Percentiles rank a stretch among this genome's conserved stretches.
These are phyloP conservation scores for Periparus ater DNA, from an alignment of 2,797 vertebrate genomes.

Conservation along the genomic window DNA sequence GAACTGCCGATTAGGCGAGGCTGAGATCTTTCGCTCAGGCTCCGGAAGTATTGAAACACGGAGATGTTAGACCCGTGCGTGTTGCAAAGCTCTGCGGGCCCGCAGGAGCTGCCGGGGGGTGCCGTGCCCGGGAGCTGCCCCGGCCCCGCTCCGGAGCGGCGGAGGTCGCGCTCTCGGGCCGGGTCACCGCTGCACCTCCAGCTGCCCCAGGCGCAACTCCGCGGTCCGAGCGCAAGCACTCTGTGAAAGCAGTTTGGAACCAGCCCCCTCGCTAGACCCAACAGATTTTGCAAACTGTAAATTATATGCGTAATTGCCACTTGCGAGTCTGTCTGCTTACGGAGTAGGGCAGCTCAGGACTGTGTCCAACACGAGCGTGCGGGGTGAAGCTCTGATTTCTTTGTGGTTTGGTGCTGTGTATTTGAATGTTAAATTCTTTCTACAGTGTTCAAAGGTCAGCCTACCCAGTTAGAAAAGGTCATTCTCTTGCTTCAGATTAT, in stretches of 20 bases:
- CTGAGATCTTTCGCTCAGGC: not conserved
- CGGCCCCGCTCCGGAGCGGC: not conserved
- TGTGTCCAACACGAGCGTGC: not conserved
- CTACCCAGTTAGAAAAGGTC: conserved; percentile 8
- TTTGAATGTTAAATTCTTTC: not conserved
- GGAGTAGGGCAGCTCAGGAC: not conserved
- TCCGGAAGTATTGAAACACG: accelerated
- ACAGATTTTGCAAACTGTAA: not conserved
- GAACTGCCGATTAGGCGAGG: not conserved
- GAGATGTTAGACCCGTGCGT: accelerated
- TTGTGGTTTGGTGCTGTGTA: not conserved
- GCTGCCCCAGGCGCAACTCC: not conserved
- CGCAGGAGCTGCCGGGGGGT: not conserved
- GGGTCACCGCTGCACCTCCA: not conserved
- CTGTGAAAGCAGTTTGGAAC: not conserved
- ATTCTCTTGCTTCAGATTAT: not conserved
- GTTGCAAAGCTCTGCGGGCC: not conserved
- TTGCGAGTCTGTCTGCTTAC: not conserved
- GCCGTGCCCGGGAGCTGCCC: not conserved
- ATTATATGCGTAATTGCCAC: not conserved
- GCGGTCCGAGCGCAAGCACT: not conserved
- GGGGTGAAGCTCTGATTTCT: not conserved
- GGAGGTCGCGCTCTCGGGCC: not conserved
- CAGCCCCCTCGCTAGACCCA: not conserved
- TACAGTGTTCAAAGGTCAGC: not conserved